Evolutionary conservation across 92 coral and sea anemone species (phyloP).

Genomic region (Hydrozoanthus gracilis): DNA sequence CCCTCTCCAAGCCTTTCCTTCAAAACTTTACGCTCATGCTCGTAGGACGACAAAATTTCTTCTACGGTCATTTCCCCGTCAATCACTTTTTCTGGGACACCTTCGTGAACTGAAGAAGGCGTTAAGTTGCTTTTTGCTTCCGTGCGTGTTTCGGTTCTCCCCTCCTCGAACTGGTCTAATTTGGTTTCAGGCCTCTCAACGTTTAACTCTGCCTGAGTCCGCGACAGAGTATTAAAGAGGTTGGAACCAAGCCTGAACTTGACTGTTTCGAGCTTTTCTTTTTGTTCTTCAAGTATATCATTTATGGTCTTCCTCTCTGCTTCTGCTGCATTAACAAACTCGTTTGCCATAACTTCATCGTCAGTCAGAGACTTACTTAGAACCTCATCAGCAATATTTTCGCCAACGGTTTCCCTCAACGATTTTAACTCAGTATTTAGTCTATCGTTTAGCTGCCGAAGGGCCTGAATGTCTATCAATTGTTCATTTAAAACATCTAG

Average conservation of each 20-base stretch:
- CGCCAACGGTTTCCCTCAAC: slow-evolving; percentile 71
- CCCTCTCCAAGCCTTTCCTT: slow-evolving; percentile 61
- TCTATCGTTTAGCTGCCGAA: slow-evolving; percentile 59
- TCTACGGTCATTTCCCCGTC: slow-evolving; percentile 63
- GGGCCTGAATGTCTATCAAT: slow-evolving; percentile 59
- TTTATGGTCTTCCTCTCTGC: slow-evolving; percentile 52
- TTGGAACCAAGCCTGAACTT: slow-evolving; percentile 58
- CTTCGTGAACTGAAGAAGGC: not conserved
- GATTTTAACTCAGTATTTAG: slow-evolving; percentile 57
- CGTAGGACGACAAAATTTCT: slow-evolving; percentile 67
- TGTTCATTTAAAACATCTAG: slow-evolving; percentile 61
- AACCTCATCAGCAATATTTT: slow-evolving; percentile 55
- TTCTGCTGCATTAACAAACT: slow-evolving; percentile 41
- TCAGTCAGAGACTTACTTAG: slow-evolving; percentile 10
- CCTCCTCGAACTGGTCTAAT: not conserved
- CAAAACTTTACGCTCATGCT: slow-evolving; percentile 60
- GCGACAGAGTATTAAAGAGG: slow-evolving; percentile 48
- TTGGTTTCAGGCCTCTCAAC: not conserved
- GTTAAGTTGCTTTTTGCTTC: not conserved
- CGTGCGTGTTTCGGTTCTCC: not conserved
- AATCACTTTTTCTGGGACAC: slow-evolving; percentile 39
- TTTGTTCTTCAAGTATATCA: slow-evolving; percentile 64
- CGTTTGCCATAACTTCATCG: slow-evolving; percentile 25
- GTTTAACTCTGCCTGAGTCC: not conserved
- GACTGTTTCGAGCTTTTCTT: slow-evolving; percentile 42